Conservation (phyloP, 2,113 vertebrate species). For the Callipepla squamata region DNA sequence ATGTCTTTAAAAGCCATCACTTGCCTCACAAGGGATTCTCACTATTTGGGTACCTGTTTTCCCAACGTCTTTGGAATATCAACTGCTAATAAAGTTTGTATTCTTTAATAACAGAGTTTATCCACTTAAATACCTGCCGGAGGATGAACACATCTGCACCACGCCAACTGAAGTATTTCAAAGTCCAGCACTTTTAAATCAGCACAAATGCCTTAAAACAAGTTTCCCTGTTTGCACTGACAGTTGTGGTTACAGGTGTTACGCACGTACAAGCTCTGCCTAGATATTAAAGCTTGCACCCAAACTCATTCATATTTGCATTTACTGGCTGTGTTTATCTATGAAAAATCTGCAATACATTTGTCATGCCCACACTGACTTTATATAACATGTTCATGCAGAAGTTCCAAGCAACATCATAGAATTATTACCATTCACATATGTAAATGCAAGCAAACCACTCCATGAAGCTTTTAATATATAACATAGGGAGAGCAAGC, state of each 20-base stretch:
- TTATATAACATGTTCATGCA: conserved; percentile 56
- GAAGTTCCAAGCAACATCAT: conserved; percentile 45
- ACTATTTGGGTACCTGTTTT: neutral
- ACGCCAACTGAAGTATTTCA: conserved; percentile 11
- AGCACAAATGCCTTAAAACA: conserved; percentile 5
- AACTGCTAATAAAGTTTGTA: conserved; percentile 20
- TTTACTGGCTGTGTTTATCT: conserved; percentile 47
- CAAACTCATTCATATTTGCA: conserved; percentile 39
- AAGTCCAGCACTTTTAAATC: conserved; percentile 23
- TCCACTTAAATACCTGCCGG: neutral
- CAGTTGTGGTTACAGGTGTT: conserved; percentile 54
- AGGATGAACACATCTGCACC: neutral
- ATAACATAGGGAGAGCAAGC: neutral
- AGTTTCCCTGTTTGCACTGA: conserved; percentile 10
- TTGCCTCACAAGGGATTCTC: neutral
- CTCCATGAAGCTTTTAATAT: conserved; percentile 32
- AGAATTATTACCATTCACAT: conserved; percentile 28
- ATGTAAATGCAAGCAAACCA: conserved; percentile 60
- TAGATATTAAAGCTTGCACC: conserved; percentile 45
- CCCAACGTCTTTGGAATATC: neutral
- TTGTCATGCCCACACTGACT: conserved; percentile 42
- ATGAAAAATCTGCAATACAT: conserved; percentile 23
- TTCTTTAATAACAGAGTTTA: conserved; percentile 30
- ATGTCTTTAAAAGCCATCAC: neutral
- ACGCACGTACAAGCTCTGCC: neutral